A percentile compares a stretch with the other conserved stretches of the same genome.
Conservation (phyloP, 2,797 vertebrate species). For the Schizothorax lantsangensis region DNA sequence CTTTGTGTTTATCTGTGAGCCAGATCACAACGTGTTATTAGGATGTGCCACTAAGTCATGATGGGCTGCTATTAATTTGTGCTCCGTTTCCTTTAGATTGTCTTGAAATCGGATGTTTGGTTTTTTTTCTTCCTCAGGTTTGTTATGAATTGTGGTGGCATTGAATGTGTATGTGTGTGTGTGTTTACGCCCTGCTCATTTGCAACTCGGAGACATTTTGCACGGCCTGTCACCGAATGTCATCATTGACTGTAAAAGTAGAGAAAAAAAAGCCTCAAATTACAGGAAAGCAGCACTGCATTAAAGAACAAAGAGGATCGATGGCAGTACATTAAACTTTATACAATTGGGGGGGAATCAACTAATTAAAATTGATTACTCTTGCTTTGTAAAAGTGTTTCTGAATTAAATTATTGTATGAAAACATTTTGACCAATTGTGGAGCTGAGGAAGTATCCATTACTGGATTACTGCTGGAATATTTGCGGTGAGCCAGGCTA, state of each 20-base stretch:
- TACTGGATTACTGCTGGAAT: slow-evolving; percentile 86
- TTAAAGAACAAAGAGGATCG: slow-evolving; percentile 89
- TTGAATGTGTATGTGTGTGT: slow-evolving; percentile 8
- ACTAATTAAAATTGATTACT: slow-evolving; percentile 92
- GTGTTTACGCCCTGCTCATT: slow-evolving; percentile 46
- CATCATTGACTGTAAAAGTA: slow-evolving; percentile 80
- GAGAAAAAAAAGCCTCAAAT: slow-evolving; percentile 78
- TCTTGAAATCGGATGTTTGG: slow-evolving; percentile 6
- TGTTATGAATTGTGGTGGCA: slow-evolving; percentile 7
- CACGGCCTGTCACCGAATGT: slow-evolving; percentile 79
- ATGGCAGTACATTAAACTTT: slow-evolving; percentile 89
- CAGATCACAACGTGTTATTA: slow-evolving; percentile 53
- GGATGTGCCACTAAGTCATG: slow-evolving; percentile 46
- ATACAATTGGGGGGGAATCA: slow-evolving; percentile 87
- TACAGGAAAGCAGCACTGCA: slow-evolving; percentile 87
- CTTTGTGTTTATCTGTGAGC: slow-evolving; percentile 66
- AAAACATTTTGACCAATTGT: slow-evolving; percentile 89
- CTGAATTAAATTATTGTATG: slow-evolving; percentile 91
- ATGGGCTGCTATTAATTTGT: slow-evolving; percentile 55
- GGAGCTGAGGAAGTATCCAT: slow-evolving; percentile 88
- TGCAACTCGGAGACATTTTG: slow-evolving; percentile 61
- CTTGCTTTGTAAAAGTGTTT: slow-evolving; percentile 90
- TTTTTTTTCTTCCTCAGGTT: not conserved
- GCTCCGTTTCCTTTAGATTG: slow-evolving; percentile 16
- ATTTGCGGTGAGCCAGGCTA: slow-evolving; percentile 78